Evolutionary conservation across 1,140 invertebrate species (phyloP).

Genomic region (Triops longicaudatus): DNA sequence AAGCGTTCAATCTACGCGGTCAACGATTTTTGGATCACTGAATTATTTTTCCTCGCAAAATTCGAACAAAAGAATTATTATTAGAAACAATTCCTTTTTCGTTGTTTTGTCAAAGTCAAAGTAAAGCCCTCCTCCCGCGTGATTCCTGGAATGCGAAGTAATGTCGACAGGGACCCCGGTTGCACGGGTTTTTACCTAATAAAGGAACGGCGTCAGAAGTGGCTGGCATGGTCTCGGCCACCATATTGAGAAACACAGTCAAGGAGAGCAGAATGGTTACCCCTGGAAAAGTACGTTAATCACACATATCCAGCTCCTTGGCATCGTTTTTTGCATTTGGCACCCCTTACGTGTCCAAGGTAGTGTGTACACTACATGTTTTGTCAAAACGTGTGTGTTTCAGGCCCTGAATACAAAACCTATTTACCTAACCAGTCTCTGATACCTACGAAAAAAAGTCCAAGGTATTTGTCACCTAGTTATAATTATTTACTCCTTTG

Average conservation of each 20-base stretch:
- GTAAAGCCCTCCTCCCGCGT: conserved; percentile 20
- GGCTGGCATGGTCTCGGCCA: conserved; percentile 71
- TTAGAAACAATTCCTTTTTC: background rate
- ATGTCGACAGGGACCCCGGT: conserved; percentile 27
- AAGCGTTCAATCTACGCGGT: too few relatives aligned
- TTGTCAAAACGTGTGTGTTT: conserved; percentile 10
- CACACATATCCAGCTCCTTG: background rate
- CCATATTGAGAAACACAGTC: conserved; percentile 80
- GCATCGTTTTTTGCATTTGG: conserved; percentile 8
- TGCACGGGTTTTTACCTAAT: conserved; percentile 53
- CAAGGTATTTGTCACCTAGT: background rate
- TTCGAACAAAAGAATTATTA: background rate
- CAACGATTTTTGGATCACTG: too few relatives aligned
- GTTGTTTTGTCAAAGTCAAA: background rate
- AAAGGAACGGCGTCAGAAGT: conserved; percentile 75
- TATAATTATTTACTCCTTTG: background rate
- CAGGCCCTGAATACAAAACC: conserved; percentile 24
- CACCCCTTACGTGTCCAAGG: conserved; percentile 28
- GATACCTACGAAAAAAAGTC: background rate
- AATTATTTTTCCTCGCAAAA: too few relatives aligned
- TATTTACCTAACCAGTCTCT: background rate
- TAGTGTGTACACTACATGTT: conserved; percentile 31
- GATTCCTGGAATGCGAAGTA: background rate
- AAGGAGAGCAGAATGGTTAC: conserved; percentile 81
- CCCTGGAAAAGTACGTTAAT: conserved; percentile 47